Evolutionary conservation across 2,888 invertebrate species (phyloP).

Genomic region (Rugalucina vietnamica): DNA sequence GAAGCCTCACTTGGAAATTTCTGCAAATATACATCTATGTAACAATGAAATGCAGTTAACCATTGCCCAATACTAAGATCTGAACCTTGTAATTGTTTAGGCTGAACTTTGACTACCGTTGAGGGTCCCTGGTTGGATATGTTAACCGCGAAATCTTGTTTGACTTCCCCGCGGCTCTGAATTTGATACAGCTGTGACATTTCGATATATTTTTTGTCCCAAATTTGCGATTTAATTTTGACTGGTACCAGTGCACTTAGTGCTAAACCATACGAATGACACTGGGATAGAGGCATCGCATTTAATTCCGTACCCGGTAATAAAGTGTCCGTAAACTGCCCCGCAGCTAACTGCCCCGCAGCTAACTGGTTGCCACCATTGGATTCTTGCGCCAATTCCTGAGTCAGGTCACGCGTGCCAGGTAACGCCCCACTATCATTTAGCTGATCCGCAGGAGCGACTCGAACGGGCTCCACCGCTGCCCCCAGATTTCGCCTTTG

Average conservation of each 20-base stretch:
- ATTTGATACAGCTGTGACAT: background rate
- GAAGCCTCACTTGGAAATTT: background rate
- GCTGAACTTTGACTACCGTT: background rate
- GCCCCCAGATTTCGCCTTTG: too few species aligned
- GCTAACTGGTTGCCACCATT: too few species aligned
- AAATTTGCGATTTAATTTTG: background rate
- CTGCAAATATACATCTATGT: background rate
- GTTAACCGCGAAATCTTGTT: background rate
- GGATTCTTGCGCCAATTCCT: too few species aligned
- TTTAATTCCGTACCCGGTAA: too few species aligned
- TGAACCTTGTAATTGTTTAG: background rate
- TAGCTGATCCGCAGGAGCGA: too few species aligned
- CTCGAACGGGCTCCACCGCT: too few species aligned
- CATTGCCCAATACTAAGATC: background rate
- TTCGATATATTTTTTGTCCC: background rate
- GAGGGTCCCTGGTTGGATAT: background rate
- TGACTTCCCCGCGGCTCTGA: background rate
- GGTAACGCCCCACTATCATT: too few species aligned
- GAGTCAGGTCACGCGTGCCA: too few species aligned
- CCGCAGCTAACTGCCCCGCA: too few species aligned
- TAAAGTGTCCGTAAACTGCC: too few species aligned
- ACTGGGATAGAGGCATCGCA: background rate
- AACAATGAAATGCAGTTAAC: constrained; percentile 4
- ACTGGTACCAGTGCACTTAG: background rate
- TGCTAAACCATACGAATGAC: background rate